phyloP scores from a whole-genome alignment of 2,888 invertebrate species.

The Folsomia manolachei region DNA sequence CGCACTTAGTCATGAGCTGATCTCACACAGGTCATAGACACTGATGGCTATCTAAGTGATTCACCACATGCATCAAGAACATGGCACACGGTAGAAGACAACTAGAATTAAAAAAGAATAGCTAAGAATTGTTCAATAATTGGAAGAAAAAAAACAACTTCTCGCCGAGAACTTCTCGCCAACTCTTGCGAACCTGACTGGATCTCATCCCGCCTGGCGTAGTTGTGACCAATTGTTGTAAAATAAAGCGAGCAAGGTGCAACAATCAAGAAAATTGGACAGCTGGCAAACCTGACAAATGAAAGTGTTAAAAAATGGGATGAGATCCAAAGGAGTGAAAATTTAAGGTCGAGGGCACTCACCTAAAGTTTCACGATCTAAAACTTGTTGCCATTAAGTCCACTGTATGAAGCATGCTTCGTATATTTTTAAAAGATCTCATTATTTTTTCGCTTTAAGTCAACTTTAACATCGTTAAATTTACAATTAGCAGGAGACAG shows the following conservation, averaged over 20 bases:
- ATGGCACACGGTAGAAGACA: no score
- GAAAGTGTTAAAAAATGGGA: background rate
- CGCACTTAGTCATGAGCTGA: no score
- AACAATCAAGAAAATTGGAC: background rate
- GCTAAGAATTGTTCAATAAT: background rate
- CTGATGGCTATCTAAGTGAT: background rate
- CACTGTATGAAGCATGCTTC: no score
- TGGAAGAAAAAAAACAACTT: background rate
- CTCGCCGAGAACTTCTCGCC: no score
- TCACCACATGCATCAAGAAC: background rate
- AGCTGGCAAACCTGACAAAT: background rate
- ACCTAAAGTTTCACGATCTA: no score
- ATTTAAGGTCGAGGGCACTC: background rate
- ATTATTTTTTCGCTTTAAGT: no score
- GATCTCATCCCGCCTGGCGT: no score
- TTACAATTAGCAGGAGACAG: no score
- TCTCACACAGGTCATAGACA: background rate
- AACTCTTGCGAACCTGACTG: background rate
- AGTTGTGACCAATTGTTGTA: background rate
- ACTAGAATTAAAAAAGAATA: no score
- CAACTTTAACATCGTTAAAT: no score
- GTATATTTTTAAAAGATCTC: no score
- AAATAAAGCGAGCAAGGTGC: background rate
- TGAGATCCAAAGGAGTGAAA: background rate
- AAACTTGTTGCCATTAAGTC: no score